phyloP scores from a whole-genome alignment of 2,113 vertebrate species.

The Rhineura floridana region DNA sequence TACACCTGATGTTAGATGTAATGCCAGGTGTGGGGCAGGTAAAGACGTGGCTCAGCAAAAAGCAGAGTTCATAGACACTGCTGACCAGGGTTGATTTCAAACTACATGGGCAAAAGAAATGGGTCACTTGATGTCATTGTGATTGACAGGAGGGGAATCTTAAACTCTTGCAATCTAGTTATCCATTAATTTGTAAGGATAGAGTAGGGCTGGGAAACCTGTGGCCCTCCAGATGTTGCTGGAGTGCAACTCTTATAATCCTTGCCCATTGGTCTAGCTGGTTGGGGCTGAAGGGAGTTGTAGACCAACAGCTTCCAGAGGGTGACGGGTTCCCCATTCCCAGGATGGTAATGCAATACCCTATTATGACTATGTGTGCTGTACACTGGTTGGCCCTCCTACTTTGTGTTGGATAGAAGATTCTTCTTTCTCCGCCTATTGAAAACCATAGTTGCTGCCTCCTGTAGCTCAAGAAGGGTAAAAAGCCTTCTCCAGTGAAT shows the following conservation, averaged over 20 bases:
- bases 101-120: no score
- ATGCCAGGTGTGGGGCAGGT: no score
- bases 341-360: neutral
- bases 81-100: no score
- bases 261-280: no score
- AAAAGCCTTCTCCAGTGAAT: neutral
- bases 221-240: neutral
- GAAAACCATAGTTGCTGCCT: neutral
- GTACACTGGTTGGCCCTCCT: neutral
- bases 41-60: no score
- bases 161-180: no score
- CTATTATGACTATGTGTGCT: neutral
- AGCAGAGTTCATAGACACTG: no score
- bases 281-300: neutral
- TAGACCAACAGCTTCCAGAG: neutral
- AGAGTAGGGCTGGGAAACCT: neutral
- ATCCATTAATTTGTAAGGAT: no score
- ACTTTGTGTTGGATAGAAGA: neutral
- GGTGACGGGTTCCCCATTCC: neutral
- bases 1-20: no score
- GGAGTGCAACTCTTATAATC: no score
- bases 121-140: no score
- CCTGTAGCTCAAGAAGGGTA: neutral
- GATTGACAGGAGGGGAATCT: no score
- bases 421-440: neutral